phyloP scores from a whole-genome alignment of 1,140 invertebrate genomes.

The Hyles euphorbiae region DNA sequence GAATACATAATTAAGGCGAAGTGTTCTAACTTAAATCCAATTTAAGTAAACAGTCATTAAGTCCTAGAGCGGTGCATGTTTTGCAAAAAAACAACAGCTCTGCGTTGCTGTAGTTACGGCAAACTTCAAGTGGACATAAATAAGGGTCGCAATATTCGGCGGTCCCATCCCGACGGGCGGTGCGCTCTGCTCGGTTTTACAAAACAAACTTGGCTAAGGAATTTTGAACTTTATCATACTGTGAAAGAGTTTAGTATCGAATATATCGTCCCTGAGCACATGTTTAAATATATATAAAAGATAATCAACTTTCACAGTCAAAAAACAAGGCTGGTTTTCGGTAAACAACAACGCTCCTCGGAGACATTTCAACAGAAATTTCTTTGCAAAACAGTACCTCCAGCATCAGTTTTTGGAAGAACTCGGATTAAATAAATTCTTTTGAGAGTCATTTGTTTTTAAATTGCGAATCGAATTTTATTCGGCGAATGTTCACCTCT shows the following conservation, averaged over 20 bases:
- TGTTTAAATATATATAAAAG: conserved; percentile 41
- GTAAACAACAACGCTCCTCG: conserved; percentile 22
- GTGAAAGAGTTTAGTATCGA: too few relatives aligned
- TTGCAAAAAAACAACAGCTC: conserved; percentile 43
- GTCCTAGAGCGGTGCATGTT: conserved; percentile 30
- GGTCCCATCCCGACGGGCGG: conserved; percentile 56
- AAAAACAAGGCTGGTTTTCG: conserved; percentile 39
- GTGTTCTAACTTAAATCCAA: conserved; percentile 23
- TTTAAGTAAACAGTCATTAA: conserved; percentile 22
- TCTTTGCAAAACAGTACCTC: conserved; percentile 51
- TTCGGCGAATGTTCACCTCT: conserved; percentile 30
- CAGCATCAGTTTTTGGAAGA: conserved; percentile 52
- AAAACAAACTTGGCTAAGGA: conserved; percentile 25
- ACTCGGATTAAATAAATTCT: conserved; percentile 59
- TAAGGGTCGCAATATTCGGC: conserved; percentile 67
- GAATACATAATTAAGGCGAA: conserved; percentile 13
- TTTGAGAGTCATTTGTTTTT: conserved; percentile 38
- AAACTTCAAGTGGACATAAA: conserved; percentile 71
- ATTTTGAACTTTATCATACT: conserved; percentile 22
- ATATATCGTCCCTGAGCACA: conserved; percentile 9
- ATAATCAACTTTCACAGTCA: conserved; percentile 40
- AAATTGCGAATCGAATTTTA: conserved; percentile 38
- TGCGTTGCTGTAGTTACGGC: conserved; percentile 48
- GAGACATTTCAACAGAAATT: conserved; percentile 41
- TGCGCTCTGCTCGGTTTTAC: conserved; percentile 45